Evolutionary conservation across 2,113 vertebrate genomes (phyloP), one percentile per base, ranked within the genome.

Genomic region (Hylia prasina): DNA sequence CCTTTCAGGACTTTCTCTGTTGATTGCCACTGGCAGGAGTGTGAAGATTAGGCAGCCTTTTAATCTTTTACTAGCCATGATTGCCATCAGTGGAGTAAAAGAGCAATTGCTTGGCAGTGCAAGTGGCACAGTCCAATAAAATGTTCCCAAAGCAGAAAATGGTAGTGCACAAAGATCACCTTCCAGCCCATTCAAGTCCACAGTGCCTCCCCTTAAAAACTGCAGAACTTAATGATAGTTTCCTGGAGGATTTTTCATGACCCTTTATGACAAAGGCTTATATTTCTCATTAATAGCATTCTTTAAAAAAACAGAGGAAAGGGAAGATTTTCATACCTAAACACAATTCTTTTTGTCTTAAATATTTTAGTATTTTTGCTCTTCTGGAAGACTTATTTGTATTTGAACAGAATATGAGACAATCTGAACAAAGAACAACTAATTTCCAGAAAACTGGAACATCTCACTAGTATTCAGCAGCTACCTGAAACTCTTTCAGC

Each of bases 41-140:
- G 58, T 35, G 87, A 94, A 86, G 92, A 96, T 95, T 86, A 94
- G 75, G 72, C 53, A 96, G 54, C n/a, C 37, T 83, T 97, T 95
- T 93, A 91, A 93, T 95, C 93, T 95, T 91, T 79, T 54, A 63
- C 86, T 80, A 93, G 58, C 53, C 73, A 18, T 66, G 94, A 96
- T 95, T 97, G 57, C 75, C 58, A 82, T 93, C 83, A 82, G 63
- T 75, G 45, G 60, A 84, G 40, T 56, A 91, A 94, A 94, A 82
- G 61, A 94, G 65, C 58, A 86, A 95, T 92, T 81, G 60, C 64
- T 42, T 86, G 40, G 37, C 60, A 35, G 73, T 47, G 58, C 37
- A 69, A 87, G 69, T 45, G 10, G 2, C 51, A 89, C 48, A 91
- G 63, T 61, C 48, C 45, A 94, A 76, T 70, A 82, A 94, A 90